Evolutionary conservation across 2,888 invertebrate genomes (phyloP).

Genomic region (Erebia ligea): DNA sequence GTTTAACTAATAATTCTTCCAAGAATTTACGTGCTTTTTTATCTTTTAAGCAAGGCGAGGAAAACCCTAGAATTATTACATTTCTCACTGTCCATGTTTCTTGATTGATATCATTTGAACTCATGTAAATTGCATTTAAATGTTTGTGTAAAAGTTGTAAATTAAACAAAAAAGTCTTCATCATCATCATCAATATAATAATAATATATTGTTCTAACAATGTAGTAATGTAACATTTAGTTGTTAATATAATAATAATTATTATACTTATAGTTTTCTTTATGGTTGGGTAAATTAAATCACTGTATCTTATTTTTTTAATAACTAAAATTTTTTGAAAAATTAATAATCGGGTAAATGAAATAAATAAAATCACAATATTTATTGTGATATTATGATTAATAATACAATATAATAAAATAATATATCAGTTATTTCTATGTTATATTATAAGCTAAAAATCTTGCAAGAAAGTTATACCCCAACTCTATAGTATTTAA

Average conservation of each 20-base stretch:
- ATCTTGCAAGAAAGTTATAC: neutral
- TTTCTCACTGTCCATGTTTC: neutral
- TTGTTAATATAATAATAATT: conserved; percentile 17
- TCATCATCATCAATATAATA: conserved; percentile 8
- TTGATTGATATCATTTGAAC: neutral
- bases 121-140: conserved; percentile 21
- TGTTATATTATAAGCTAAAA: neutral
- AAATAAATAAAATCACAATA: conserved; percentile 4
- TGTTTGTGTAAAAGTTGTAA: conserved; percentile 16
- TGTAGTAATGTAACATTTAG: conserved; percentile 19
- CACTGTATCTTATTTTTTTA: conserved; percentile 1
- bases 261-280: conserved; percentile 16
- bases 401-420: conserved; percentile 1
- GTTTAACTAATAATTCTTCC: too few relatives aligned
- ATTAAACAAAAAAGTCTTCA: conserved; percentile 3
- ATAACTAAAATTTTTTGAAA: neutral
- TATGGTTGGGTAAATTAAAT: conserved; percentile 19
- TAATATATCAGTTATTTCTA: neutral
- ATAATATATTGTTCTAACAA: conserved; percentile 15
- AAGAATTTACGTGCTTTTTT: too few relatives aligned
- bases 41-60: too few relatives aligned
- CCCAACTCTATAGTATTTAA: too few relatives aligned
- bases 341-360: neutral
- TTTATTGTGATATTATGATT: conserved; percentile 1
- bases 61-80: neutral